phyloP scores from a whole-genome alignment of 2,113 vertebrate genomes.

The Benitochromis conjunctus region DNA sequence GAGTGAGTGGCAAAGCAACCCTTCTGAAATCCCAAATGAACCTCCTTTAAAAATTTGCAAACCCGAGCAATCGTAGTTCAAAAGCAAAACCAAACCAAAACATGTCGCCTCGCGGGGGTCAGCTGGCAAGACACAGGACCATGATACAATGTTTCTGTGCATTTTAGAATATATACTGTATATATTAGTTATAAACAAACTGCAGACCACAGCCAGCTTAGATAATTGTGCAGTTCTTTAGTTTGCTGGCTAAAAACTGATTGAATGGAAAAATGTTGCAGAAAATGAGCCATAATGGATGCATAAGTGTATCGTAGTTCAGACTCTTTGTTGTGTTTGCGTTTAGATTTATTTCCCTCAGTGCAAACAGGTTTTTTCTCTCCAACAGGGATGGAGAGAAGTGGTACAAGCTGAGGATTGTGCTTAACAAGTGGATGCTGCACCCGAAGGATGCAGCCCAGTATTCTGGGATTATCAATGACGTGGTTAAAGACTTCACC shows the following conservation, averaged over 20 bases:
- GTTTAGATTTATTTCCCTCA: neutral
- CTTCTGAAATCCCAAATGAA: no score
- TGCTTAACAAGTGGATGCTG: constrained; percentile 77
- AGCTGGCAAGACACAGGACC: no score
- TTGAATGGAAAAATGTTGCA: neutral
- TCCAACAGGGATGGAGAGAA: constrained; percentile 65
- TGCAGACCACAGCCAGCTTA: neutral
- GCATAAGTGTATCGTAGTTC: neutral
- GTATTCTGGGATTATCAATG: constrained; percentile 59
- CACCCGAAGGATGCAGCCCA: constrained; percentile 62
- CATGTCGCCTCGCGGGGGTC: no score
- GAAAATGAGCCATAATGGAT: neutral
- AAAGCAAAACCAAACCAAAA: no score
- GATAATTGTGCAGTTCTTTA: neutral
- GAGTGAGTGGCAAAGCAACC: no score
- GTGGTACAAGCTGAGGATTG: constrained; percentile 70
- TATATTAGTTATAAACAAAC: neutral
- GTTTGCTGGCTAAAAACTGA: neutral
- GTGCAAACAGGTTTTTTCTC: neutral
- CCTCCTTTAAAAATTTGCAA: no score
- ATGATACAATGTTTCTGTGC: no score
- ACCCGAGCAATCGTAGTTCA: no score
- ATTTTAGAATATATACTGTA: no score
- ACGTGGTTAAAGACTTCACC: constrained; percentile 71
- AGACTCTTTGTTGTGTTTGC: neutral